Base-by-base conservation (phyloP, 2,113 vertebrate genomes). In the Nicator chloris region DNA sequence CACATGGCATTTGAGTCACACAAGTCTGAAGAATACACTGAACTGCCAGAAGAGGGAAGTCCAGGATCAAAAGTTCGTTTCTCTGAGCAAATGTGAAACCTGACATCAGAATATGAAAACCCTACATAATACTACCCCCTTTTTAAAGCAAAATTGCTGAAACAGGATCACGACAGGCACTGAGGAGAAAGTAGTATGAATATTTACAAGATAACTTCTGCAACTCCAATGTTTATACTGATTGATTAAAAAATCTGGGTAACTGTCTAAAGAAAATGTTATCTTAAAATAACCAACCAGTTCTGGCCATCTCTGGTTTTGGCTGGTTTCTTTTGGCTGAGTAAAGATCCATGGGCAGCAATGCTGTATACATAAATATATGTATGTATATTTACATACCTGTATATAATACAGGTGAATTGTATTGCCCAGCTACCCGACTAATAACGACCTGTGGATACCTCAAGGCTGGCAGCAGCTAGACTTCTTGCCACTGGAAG, bases 31-130 rank as follows among this genome's bases (percentile, higher is more conserved):
- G 92, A 90, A 93, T 97, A 83, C 30, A 88, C 85, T 53, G 60
- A 97, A 78, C 90, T 83, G 82, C 95, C 95, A 97, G 96, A 95
- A 97, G 96, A 95, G 95, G 95, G 94, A 90, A 92, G 93, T 93
- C 95, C 93, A 96, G 95, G 94, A 96, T 78, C 82, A 97, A 82
- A 71, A 95, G 93, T 94, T 90, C 6, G 4, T 57, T 95, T 47
- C 73, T 88, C n/a, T 56, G 60, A 93, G 56, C 56, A 77, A 86
- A 87, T 27, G 33, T 65, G 66, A 86, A 94, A 80, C 19, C 23
- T 49, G 19, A 70, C 27, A 63, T 66, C 54, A 87, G 50, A 72
- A 27, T 42, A 76, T 8, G 40, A 88, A 90, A 83, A 22, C 10
- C 20, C 19, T n/a, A 30, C 18, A 56, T 39, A 92, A 65, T 12